Base-by-base conservation (phyloP, 2,797 vertebrate species). In the Scolopax bukidnonensis region DNA sequence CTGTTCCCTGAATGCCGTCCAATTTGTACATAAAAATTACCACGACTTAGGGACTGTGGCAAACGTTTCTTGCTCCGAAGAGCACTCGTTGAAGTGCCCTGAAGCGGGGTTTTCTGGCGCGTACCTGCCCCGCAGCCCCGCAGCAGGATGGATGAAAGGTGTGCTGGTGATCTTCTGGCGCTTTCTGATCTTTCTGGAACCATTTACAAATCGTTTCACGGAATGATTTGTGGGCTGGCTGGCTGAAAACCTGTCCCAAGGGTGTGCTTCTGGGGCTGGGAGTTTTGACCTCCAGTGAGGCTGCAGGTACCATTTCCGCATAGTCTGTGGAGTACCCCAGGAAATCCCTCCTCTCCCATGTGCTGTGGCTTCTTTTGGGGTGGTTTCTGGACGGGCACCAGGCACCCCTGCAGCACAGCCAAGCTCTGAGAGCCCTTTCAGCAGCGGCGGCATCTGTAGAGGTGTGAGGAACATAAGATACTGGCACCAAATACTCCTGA, bases 1-100 rank as follows among this genome's bases (percentile, higher is more conserved):
- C 75, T 83, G 87, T 94, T 96, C 84, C 76, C 84, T 92, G 95
- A 96, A 77, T 53, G 48, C 87, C 43, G 53, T 92, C 92, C 89
- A 90, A 19, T 85, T 79, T 77, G 64, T 89, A 83, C 84, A 89
- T 84, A 79, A 56, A 53, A 61, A 87, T 87, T 64, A 38, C 56
- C 51, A 53, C 3, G 4, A 40, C 40, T 77, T 70, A 56, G 32
- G 54, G 70, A 63, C 36, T 79, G 33, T n/a, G 33, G 50, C 63
- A 74, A 11, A 74, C 0, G 0, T 43, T 90, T 84, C 19, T 70
- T 70, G 33, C 63, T 84, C 48, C 19, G 56, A 80, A 56, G 12
- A 1, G 0, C 1, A 2, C 64, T 63, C 4, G 2, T 15, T 74
- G 48, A 89, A 80, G 53, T 16, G 56, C 27, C 60, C 1, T 36